Evolutionary conservation across 2,888 invertebrate species (phyloP).

Genomic region (Teinopalpus imperialis): DNA sequence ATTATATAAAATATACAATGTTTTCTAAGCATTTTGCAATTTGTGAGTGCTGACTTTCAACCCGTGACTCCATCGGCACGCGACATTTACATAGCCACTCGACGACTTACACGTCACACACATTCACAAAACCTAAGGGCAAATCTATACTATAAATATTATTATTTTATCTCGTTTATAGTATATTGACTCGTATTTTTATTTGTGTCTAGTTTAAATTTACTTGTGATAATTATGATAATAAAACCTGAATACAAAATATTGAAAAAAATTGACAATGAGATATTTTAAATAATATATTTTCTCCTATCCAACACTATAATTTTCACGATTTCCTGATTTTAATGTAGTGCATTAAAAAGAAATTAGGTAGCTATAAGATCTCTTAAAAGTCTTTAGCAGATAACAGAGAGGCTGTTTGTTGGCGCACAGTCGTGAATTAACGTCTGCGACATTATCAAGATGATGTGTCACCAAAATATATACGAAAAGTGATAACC

Average conservation of each 20-base stretch:
- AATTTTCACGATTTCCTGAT: too few relatives aligned
- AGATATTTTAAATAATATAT: too few relatives aligned
- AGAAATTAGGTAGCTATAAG: not conserved
- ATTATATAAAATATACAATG: conserved; percentile 57
- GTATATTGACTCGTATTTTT: too few relatives aligned
- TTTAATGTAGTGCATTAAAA: too few relatives aligned
- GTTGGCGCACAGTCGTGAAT: conserved; percentile 52
- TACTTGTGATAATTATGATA: too few relatives aligned
- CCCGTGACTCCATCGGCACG: conserved; percentile 74
- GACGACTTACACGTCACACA: conserved; percentile 42
- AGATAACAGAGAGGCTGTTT: conserved; percentile 37
- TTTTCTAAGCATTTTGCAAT: conserved; percentile 70
- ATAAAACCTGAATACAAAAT: too few relatives aligned
- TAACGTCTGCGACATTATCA: conserved; percentile 66
- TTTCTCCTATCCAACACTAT: too few relatives aligned
- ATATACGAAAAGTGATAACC: conserved; percentile 53
- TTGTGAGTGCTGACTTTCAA: conserved; percentile 61
- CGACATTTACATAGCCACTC: conserved; percentile 69
- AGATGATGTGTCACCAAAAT: conserved; percentile 61
- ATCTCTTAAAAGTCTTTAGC: conserved; percentile 19
- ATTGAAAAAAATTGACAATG: too few relatives aligned
- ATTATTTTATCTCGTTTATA: too few relatives aligned
- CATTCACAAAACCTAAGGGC: conserved; percentile 17
- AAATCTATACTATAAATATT: too few relatives aligned
- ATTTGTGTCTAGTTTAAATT: too few relatives aligned